A percentile compares a stretch with the other conserved stretches of the same genome.
These are phyloP conservation scores for Oryzaephilus surinamensis DNA, from an alignment of 1,140 invertebrate species.

Conservation along the genomic window DNA sequence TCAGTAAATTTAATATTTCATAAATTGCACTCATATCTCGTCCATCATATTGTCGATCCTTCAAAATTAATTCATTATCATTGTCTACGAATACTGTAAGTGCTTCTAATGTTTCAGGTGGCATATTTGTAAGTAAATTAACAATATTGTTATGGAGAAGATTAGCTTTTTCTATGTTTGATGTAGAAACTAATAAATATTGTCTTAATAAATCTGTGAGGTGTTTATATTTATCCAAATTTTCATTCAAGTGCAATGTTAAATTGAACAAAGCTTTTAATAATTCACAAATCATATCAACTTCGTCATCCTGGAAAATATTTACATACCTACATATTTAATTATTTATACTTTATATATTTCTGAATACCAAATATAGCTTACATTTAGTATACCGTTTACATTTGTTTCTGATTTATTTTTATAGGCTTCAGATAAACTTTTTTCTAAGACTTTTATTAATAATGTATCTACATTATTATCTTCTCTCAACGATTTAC, in stretches of 20 bases:
- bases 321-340: conserved; percentile 10
- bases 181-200: conserved; percentile 54
- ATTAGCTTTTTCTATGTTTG: conserved; percentile 50
- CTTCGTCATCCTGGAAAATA: conserved; percentile 48
- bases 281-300: conserved; percentile 68
- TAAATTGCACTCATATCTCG: conserved; percentile 34
- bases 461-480: conserved; percentile 71
- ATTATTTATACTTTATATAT: conserved; percentile 10
- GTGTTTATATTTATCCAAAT: conserved; percentile 54
- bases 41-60: conserved; percentile 40
- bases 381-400: conserved; percentile 16
- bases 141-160: conserved; percentile 61
- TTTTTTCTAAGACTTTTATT: conserved; percentile 67
- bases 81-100: conserved; percentile 21
- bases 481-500: conserved; percentile 60
- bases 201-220: conserved; percentile 62
- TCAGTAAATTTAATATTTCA: conserved; percentile 31
- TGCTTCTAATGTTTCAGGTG: conserved; percentile 36
- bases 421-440: conserved; percentile 43
- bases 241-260: conserved; percentile 45
- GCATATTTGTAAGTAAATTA: conserved; percentile 48
- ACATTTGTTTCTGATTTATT: conserved; percentile 11
- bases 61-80: too few species aligned
- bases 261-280: conserved; percentile 87
- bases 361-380: conserved; percentile 8